Evolutionary conservation across 1,140 invertebrate species (phyloP), one percentile per base, ranked within the genome.

Genomic region (Mercenaria mercenaria): DNA sequence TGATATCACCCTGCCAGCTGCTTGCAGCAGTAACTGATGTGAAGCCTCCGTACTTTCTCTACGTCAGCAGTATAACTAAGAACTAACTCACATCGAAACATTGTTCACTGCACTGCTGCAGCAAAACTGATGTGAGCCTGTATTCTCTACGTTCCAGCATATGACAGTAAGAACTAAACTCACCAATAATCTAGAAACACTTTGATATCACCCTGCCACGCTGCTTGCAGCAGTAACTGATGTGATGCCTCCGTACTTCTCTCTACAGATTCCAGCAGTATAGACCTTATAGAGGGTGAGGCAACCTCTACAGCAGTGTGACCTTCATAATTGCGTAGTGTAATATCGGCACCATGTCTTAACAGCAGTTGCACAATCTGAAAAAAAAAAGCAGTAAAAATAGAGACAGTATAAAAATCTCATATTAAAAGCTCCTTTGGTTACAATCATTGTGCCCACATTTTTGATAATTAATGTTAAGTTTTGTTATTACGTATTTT

Each of bases 1-100:
- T 90, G 26, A 93, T 56, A 81, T 95, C 94, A n/a, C 95, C 95
- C 81, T 95, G 95, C 95, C 95, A 96, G 23, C 94, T 26, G 95
- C 95, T 81, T 96, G 95, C 37, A 95, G 91, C 6, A 96, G 83
- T 0, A 94, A 83, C 39, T 92, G 91, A 80, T 95, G 94, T 52
- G 92, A 92, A 11, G 92, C 91, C 56, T 93, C 94, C 3, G 83
- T 92, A 23, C 88, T 77, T 69, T 91, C 13, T 94, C 93, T 29
- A 95, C 93, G 43, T 94, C 29, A 96, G 89, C 20, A 96, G 88
- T 8, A 95, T 85, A n/a, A n/a, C n/a, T n/a, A n/a, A n/a, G n/a
- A n/a, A n/a, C n/a, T n/a, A n/a, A n/a, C n/a, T n/a, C n/a, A n/a
- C n/a, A n/a, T n/a, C n/a, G n/a, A n/a, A n/a, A n/a, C n/a, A n/a